Conservation (phyloP, 2,888 invertebrate species). For the Nineta flava region DNA sequence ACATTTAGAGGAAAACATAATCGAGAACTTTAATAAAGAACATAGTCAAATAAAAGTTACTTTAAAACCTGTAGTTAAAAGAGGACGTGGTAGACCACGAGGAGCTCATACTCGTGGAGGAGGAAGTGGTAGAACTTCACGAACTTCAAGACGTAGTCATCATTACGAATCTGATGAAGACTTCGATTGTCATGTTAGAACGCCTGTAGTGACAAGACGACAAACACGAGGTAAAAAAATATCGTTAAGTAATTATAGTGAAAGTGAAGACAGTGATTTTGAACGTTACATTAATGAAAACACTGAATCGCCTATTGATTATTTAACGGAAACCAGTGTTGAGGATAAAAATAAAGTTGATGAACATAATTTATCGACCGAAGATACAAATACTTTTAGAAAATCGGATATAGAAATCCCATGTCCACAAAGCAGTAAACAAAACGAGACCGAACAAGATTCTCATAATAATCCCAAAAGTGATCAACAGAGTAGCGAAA, state of each 20-base stretch:
- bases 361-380: neutral
- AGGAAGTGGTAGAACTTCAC: neutral
- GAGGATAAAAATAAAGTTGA: neutral
- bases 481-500: neutral
- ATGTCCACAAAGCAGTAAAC: too few relatives aligned
- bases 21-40: neutral
- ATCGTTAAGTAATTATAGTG: neutral
- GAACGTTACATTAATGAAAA: neutral
- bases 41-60: neutral
- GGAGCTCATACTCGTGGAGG: neutral
- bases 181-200: neutral
- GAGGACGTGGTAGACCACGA: neutral
- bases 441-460: too few relatives aligned
- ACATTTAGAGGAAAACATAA: neutral
- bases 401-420: too few relatives aligned
- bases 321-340: neutral
- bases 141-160: neutral
- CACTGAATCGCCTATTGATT: neutral
- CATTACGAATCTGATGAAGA: neutral
- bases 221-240: neutral
- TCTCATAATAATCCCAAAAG: neutral
- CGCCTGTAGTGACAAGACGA: neutral
- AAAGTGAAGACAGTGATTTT: conserved; percentile 1
- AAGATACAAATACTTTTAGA: too few relatives aligned
- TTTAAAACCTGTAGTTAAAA: neutral